Percentiles rank a stretch among this genome's conserved stretches.
phyloP scores from a whole-genome alignment of 2,797 vertebrate genomes.

The Eupleurogrammus muticus region DNA sequence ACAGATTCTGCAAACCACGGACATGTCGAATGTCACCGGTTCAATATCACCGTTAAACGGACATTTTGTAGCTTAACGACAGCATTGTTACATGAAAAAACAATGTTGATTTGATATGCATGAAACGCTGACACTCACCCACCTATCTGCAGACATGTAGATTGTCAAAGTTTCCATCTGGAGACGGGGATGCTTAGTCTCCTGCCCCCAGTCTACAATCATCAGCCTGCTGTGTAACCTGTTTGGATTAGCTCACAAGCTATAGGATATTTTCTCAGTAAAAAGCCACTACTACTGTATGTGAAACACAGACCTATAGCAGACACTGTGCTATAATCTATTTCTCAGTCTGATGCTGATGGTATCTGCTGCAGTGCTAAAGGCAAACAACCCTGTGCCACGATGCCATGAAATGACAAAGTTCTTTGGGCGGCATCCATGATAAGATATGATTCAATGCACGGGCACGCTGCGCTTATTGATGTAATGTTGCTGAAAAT shows the following conservation, averaged over 20 bases:
- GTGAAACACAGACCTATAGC: conserved; percentile 29
- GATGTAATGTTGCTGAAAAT: conserved; percentile 73
- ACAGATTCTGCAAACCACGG: no score
- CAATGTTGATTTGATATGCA: no score
- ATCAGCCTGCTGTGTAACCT: conserved; percentile 22
- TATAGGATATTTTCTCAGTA: conserved; percentile 32
- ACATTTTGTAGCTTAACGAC: no score
- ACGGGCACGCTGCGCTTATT: conserved; percentile 48
- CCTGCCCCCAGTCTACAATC: conserved; percentile 33
- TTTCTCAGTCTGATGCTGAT: conserved; percentile 29
- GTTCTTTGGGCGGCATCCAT: conserved; percentile 40
- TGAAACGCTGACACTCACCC: no score
- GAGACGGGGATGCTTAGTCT: conserved; percentile 7
- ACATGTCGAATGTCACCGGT: no score
- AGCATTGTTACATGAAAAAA: no score
- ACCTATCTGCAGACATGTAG: no score
- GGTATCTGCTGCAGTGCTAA: conserved; percentile 31
- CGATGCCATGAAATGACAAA: conserved; percentile 45
- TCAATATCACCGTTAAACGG: no score
- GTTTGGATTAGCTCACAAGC: conserved; percentile 42
- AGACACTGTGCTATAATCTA: conserved; percentile 14
- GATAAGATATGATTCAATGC: conserved; percentile 64
- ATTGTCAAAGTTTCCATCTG: no score
- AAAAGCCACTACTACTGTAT: conserved; percentile 8
- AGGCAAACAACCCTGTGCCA: conserved; percentile 37